Percentiles rank a stretch among this genome's conserved stretches.
Conservation (phyloP, 1,140 invertebrate genomes). For the Drosophila sturtevanti region DNA sequence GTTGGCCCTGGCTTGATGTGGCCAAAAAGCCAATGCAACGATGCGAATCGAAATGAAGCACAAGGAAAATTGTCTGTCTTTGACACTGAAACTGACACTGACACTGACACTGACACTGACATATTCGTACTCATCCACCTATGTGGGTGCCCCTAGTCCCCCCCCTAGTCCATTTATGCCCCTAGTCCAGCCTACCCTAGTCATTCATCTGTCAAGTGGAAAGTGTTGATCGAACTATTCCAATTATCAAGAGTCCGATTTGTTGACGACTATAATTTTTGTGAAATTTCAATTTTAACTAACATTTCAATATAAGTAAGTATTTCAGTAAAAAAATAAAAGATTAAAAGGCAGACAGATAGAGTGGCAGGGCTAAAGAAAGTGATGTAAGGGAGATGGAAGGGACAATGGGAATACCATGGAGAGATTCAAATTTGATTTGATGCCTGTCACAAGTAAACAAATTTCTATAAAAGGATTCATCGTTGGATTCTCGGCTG, state of each 20-base stretch:
- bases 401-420: not conserved
- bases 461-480: conserved; percentile 64
- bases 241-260: not conserved
- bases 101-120: not conserved
- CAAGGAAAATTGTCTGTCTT: not conserved
- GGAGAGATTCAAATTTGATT: conserved; percentile 8
- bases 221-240: conserved; percentile 32
- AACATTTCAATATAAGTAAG: conserved; percentile 6
- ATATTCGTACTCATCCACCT: not conserved
- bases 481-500: conserved; percentile 20
- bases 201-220: not conserved
- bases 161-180: not conserved
- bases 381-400: not conserved
- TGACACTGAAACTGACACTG: not conserved
- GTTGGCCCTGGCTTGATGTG: not conserved
- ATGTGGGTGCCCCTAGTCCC: not conserved
- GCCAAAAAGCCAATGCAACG: conserved; percentile 31
- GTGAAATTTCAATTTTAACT: conserved; percentile 43
- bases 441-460: conserved; percentile 44
- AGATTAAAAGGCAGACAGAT: conserved; percentile 54
- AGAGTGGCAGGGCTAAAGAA: not conserved
- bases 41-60: not conserved
- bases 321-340: too few species aligned
- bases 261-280: conserved; percentile 10
- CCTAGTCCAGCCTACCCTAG: not conserved